These are phyloP conservation scores for Macaria notata DNA, from an alignment of 2,888 invertebrate species.

Conservation along the genomic window DNA sequence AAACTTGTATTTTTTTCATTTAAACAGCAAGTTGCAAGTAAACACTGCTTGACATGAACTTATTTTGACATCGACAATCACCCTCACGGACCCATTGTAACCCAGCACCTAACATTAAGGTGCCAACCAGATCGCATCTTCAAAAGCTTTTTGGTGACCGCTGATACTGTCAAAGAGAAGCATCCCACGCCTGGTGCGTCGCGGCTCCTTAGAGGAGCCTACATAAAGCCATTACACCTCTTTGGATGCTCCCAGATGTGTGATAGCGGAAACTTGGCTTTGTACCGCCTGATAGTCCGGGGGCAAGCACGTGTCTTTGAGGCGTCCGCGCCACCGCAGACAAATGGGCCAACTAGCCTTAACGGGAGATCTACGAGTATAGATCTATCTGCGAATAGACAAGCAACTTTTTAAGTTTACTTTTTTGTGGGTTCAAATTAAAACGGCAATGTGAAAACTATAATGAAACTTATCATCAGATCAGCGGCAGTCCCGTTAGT, in stretches of 20 bases:
- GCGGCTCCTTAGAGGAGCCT: conserved; percentile 73
- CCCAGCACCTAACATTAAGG: not conserved
- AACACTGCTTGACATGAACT: too few species aligned
- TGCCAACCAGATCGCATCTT: conserved; percentile 37
- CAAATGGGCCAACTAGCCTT: conserved; percentile 70
- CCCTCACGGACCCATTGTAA: not conserved
- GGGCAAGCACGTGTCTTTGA: conserved; percentile 78
- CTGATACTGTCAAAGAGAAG: conserved; percentile 62
- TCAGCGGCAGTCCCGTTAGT: too few species aligned
- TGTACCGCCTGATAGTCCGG: conserved; percentile 62
- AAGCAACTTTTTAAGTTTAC: conserved; percentile 39
- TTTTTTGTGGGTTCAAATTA: too few species aligned
- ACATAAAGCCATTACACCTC: conserved; percentile 75
- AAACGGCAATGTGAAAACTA: too few species aligned
- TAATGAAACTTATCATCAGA: too few species aligned
- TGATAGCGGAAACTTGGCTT: conserved; percentile 59
- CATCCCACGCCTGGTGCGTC: conserved; percentile 66
- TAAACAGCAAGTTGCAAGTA: too few species aligned
- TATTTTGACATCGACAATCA: too few species aligned
- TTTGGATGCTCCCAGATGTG: conserved; percentile 60
- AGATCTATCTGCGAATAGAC: conserved; percentile 42
- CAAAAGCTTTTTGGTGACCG: conserved; percentile 58
- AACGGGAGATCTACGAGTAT: conserved; percentile 42
- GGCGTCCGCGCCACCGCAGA: conserved; percentile 55
- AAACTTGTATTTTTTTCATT: too few species aligned